phyloP scores from a whole-genome alignment of 2,113 vertebrate species.

The Oenanthe melanoleuca region DNA sequence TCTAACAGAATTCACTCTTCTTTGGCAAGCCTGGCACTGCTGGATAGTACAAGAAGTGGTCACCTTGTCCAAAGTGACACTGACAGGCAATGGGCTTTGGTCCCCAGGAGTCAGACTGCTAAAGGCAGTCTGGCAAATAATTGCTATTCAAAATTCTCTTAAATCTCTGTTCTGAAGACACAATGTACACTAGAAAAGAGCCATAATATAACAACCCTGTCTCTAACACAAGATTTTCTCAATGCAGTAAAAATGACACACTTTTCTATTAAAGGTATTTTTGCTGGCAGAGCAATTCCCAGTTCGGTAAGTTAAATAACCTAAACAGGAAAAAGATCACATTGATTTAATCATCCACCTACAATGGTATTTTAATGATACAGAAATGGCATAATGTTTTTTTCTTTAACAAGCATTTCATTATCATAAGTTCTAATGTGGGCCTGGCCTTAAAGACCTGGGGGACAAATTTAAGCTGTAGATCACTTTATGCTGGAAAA shows the following conservation, averaged over 20 bases:
- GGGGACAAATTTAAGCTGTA: neutral
- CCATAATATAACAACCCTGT: neutral
- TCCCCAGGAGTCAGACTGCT: neutral
- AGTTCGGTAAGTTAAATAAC: neutral
- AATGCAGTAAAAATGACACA: neutral
- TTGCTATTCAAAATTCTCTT: neutral
- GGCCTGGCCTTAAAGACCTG: neutral
- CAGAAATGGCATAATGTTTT: neutral
- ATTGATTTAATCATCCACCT: conserved; percentile 16
- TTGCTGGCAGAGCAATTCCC: neutral
- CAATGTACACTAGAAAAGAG: neutral
- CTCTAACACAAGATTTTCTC: neutral
- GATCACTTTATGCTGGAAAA: neutral
- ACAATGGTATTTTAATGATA: neutral
- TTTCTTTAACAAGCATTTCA: conserved; percentile 4
- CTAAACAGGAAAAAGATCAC: neutral
- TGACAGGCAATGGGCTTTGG: neutral
- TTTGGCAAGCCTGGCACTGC: neutral
- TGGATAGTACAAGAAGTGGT: neutral
- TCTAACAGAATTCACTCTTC: neutral
- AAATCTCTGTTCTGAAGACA: neutral
- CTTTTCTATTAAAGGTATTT: neutral
- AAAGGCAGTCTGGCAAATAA: neutral
- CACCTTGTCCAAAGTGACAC: neutral
- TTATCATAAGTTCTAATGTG: neutral